Evolutionary conservation across 2,888 invertebrate genomes (phyloP).

Genomic region (Endomychus coccineus): DNA sequence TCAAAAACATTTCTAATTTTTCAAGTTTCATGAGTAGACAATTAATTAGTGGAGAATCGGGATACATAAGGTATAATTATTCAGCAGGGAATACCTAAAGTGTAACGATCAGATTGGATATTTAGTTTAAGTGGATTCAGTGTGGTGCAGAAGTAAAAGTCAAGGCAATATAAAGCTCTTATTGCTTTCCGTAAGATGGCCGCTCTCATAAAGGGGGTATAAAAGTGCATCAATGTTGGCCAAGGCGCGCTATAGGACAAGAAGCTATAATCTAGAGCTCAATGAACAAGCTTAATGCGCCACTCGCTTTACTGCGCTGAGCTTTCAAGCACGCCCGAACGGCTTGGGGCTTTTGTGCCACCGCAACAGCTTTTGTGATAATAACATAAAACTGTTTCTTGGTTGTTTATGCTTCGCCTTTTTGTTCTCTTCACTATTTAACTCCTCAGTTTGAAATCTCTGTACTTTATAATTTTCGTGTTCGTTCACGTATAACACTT

Average conservation of each 20-base stretch:
- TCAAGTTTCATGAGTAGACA: no score
- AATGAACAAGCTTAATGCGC: constrained; percentile 39
- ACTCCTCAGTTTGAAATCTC: no score
- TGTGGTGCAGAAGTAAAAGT: no score
- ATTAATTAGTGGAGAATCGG: no score
- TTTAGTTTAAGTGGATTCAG: no score
- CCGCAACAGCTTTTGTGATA: constrained; percentile 14
- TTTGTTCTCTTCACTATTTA: no score
- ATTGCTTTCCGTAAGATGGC: constrained; percentile 33
- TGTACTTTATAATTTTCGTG: no score
- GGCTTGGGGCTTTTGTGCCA: constrained; percentile 32
- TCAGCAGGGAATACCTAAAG: no score
- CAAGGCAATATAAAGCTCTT: constrained; percentile 15
- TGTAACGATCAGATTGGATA: no score
- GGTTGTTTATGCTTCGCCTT: constrained; percentile 35
- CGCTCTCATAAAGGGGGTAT: constrained; percentile 37
- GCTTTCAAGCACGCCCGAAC: constrained; percentile 36
- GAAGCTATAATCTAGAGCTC: constrained; percentile 39
- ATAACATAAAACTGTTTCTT: constrained; percentile 25
- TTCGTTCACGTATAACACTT: no score
- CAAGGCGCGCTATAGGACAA: constrained; percentile 37
- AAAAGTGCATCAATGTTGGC: constrained; percentile 38
- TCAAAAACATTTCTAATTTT: no score
- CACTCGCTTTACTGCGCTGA: constrained; percentile 37
- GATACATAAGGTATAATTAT: no score